phyloP scores from a whole-genome alignment of 2,797 vertebrate species.

The Coranthus polyacanthus region DNA sequence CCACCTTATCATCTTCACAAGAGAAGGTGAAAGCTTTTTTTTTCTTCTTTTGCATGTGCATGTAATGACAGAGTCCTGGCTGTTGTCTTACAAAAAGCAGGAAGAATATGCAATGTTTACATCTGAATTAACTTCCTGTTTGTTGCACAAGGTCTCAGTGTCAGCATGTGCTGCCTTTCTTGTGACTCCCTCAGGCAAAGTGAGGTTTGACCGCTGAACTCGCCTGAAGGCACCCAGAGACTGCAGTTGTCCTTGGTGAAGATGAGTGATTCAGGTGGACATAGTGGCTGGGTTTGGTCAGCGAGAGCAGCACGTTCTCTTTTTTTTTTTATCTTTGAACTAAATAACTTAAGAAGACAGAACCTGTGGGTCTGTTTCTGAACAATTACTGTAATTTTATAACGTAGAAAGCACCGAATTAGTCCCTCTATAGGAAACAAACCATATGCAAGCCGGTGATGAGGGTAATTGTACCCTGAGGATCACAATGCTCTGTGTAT shows the following conservation, averaged over 20 bases:
- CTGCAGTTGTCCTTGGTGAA: slow-evolving; percentile 4
- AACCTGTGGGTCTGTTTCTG: background rate
- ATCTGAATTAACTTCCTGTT: slow-evolving; percentile 51
- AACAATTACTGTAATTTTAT: too few relatives aligned
- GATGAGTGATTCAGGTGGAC: slow-evolving; percentile 26
- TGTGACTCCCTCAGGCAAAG: slow-evolving; percentile 25
- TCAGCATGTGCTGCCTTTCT: slow-evolving; percentile 25
- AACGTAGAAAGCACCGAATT: too few relatives aligned
- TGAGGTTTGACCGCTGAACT: slow-evolving; percentile 6
- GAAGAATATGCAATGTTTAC: slow-evolving; percentile 40
- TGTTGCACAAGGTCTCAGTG: slow-evolving; percentile 50
- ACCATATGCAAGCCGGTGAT: background rate
- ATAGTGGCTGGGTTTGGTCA: background rate
- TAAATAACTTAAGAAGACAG: background rate
- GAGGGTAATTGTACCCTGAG: slow-evolving; percentile 25
- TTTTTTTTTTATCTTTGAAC: background rate
- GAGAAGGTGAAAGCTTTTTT: rapidly evolving
- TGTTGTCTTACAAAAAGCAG: slow-evolving; percentile 31
- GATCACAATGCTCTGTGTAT: slow-evolving; percentile 14
- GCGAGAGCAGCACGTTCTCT: background rate
- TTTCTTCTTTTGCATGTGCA: background rate
- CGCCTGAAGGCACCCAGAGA: slow-evolving; percentile 19
- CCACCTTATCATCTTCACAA: background rate
- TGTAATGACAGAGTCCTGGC: background rate
- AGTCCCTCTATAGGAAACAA: too few relatives aligned